These are phyloP conservation scores for Myotis myotis DNA, from an alignment of 2,797 vertebrate genomes.

Conservation along the genomic window DNA sequence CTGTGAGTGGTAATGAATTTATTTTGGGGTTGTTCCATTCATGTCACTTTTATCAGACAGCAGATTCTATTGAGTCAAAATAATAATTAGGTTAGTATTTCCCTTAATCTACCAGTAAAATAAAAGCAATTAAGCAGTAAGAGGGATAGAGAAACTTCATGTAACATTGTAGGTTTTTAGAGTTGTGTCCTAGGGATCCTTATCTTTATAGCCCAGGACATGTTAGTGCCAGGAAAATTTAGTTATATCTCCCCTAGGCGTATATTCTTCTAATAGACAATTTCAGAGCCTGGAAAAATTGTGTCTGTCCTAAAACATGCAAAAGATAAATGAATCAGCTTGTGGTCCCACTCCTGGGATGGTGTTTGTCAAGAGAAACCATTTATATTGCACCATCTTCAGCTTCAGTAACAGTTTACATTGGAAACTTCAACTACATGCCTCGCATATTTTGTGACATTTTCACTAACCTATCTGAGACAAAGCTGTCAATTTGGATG, in stretches of 20 bases:
- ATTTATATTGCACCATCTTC: constrained; percentile 32
- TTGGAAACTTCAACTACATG: constrained; percentile 11
- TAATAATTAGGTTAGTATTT: not conserved
- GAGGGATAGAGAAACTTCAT: not conserved
- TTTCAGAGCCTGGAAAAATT: constrained; percentile 19
- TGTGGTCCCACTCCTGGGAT: constrained; percentile 9
- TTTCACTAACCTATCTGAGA: constrained; percentile 8
- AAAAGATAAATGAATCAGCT: constrained; percentile 33
- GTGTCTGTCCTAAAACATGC: not conserved
- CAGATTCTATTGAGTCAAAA: not conserved
- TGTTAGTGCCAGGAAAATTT: not conserved
- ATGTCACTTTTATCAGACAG: not conserved
- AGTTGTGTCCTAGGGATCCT: not conserved
- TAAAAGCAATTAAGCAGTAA: not conserved
- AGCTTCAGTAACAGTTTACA: constrained; percentile 21
- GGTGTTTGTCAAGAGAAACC: constrained; percentile 44
- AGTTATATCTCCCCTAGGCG: not conserved
- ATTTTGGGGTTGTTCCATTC: not conserved
- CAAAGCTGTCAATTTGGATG: not conserved
- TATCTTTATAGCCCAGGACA: not conserved
- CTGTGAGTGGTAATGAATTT: not conserved
- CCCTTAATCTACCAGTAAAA: not conserved
- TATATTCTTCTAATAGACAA: constrained; percentile 38
- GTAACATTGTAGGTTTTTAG: not conserved
- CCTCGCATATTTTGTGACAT: constrained; percentile 22